These are phyloP conservation scores for Digitonthophagus gazella DNA, from an alignment of 2,888 invertebrate species.

Conservation along the genomic window DNA sequence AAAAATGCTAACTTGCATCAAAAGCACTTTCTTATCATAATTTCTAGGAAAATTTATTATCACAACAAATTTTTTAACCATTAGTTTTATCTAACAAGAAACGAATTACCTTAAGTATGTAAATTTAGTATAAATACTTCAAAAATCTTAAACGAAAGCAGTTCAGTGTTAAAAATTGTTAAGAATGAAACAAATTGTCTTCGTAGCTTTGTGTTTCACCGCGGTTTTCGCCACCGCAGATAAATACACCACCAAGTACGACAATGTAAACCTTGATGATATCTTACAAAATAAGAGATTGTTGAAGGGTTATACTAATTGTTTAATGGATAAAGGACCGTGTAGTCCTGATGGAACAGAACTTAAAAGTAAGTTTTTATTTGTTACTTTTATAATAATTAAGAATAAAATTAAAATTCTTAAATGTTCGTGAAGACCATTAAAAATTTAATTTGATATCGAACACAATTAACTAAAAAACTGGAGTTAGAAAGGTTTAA, in stretches of 20 bases:
- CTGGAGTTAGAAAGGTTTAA: no score
- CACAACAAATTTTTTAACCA: not conserved
- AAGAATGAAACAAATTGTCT: not conserved
- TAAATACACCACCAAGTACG: constrained; percentile 67
- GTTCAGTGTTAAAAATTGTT: not conserved
- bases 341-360: constrained; percentile 69
- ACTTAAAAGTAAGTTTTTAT: constrained; percentile 51
- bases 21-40: no score
- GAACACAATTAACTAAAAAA: no score
- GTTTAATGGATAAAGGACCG: constrained; percentile 62
- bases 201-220: not conserved
- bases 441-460: no score
- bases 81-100: not conserved
- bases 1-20: no score
- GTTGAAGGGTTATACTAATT: constrained; percentile 66
- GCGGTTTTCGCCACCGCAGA: constrained; percentile 32
- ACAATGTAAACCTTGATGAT: constrained; percentile 66
- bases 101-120: not conserved
- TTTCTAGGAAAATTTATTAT: not conserved
- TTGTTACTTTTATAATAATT: not conserved
- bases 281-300: constrained; percentile 65
- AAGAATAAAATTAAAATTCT: no score
- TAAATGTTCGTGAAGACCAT: no score
- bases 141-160: not conserved
- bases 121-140: not conserved